Evolutionary conservation across 92 coral and sea anemone species (phyloP), one percentile per base, ranked within the genome.

Genomic region (Porites cylindrica): DNA sequence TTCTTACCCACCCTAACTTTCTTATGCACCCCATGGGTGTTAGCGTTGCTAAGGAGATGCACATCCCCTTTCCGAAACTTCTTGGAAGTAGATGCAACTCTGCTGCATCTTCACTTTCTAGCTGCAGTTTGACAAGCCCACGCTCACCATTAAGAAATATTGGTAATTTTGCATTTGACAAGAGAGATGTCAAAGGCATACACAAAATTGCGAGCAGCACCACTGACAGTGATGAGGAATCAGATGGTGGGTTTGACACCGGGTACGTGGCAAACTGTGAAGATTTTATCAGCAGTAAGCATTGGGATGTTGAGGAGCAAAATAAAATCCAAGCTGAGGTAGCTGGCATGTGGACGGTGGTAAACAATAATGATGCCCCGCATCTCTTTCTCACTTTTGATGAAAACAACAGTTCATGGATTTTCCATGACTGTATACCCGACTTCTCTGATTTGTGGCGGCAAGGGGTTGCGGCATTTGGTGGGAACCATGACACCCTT

Each of bases 231-330:
- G 96, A 94, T 61, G 99, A 93, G 19, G 99, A 95, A 67, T 91
- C 97, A 14, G 99, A 96, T 53, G 89, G 92, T 72, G 96, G 93
- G 58, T 90, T 58, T 20, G 98, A 95, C 77, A 93, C 98, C 87
- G 99, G 96, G 20, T 97, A 95, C 67, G 84, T 85, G 61, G 79
- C 91, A 10, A 97, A 97, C 92, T 97, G 99, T 18, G 98, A 97
- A 74, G 86, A 91, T 82, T 97, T 97, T 43, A 95, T 97, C 51
- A 94, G 98, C 83, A 84, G 95, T 32, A 91, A 93, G 68, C 94
- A 93, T 79, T 97, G 99, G 99, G 98, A 97, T 68, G 77, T 95
- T 14, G 99, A 97, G 66, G 99, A 97, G 47, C 99, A 97, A 66
- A 97, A 97, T 76, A 87, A 94, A 24, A 88, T 92, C 64, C 99